Evolutionary conservation across 2,888 invertebrate species (phyloP).

Genomic region (Meiosimyza platycephala): DNA sequence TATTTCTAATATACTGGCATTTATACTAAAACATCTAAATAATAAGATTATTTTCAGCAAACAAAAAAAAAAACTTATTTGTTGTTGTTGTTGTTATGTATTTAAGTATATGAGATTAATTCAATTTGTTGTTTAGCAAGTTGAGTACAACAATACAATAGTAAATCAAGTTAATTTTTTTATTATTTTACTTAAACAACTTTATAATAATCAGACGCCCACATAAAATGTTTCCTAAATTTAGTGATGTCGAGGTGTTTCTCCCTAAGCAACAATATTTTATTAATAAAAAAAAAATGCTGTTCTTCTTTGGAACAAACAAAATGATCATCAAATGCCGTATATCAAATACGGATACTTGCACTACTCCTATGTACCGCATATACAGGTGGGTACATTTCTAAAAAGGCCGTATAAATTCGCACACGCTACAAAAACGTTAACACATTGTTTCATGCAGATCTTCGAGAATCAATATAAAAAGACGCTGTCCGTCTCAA

Average conservation of each 20-base stretch:
- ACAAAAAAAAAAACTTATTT: not conserved
- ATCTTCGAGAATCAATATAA: constrained; percentile 33
- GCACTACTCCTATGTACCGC: no score
- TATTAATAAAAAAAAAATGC: not conserved
- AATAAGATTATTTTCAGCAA: constrained; percentile 1
- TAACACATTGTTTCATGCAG: not conserved
- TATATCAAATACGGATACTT: no score
- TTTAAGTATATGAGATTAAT: not conserved
- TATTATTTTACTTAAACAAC: constrained; percentile 3
- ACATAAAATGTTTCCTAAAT: constrained; percentile 13
- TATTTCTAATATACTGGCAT: no score
- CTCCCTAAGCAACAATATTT: constrained; percentile 9
- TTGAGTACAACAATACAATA: constrained; percentile 9
- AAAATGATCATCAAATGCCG: not conserved
- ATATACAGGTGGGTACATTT: no score
- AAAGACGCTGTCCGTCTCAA: constrained; percentile 31
- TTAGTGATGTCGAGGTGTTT: constrained; percentile 21
- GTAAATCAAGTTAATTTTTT: constrained; percentile 2
- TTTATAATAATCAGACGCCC: constrained; percentile 6
- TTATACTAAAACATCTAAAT: not conserved
- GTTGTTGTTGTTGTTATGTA: not conserved
- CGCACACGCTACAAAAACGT: no score
- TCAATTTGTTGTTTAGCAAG: constrained; percentile 6
- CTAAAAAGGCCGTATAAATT: no score
- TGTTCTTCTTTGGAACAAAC: constrained; percentile 22